Base-by-base conservation (phyloP, 1,140 invertebrate genomes). In the Ceratina japonica region DNA sequence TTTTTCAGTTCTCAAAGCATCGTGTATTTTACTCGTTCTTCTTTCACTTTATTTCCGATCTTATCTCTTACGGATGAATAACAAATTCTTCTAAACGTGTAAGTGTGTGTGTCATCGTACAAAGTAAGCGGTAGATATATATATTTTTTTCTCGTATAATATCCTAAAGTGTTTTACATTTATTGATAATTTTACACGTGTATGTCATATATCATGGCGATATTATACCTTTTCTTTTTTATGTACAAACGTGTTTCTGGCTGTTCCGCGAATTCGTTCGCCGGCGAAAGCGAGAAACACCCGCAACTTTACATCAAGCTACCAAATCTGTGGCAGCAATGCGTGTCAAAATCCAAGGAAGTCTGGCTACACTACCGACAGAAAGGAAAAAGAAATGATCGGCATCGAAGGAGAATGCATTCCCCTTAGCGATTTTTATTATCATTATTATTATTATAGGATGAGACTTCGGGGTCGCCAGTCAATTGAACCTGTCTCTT, bases 161-260 rank as follows among this genome's bases (percentile, higher is more conserved):
- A 51, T 81, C 54, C 66, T 84, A 80, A 61, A 62, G 58, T 77
- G 80, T 84, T 82, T 83, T 83, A 78, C 81, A 88, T 89, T 89
- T 83, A 86, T 90, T 90, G 81, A 87, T 89, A 87, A 88, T 88
- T 87, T 88, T 88, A 88, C 87, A 89, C 79, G 77, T 44, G 37
- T 44, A 44, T 44, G 37, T 44, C 37, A 44, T 44, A 82, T 76
- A 86, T 62, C n/a, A 79, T 86, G 56, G 65, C 77, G 87, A 84
- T 80, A 82, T 84, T 86, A 74, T 86, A 56, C 54, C 15, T 56
- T 72, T 79, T 86, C 86, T 66, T 71, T 71, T 84, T 78, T 88
- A 88, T 86, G 68, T 88, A 87, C 84, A 88, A 74, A 73, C 51
- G 75, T 80, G 83, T 76, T 72, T 73, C 77, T 62, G n/a, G 63